Evolutionary conservation across 2,797 vertebrate genomes (phyloP).

Genomic region (Phalloptychus januarius): DNA sequence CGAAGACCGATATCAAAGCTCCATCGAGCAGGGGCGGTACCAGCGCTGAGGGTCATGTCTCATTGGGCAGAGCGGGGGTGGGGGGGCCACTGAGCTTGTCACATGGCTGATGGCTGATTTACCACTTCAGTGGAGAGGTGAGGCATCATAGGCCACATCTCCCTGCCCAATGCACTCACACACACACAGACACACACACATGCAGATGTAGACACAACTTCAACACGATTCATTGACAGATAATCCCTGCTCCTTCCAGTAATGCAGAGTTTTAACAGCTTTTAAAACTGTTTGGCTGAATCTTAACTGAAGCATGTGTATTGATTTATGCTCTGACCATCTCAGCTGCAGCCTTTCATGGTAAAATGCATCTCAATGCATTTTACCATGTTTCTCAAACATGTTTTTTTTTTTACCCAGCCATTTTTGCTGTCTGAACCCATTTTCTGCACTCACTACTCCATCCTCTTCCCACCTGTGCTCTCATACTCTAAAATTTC

Average conservation of each 20-base stretch:
- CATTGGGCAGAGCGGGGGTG: conserved; percentile 72
- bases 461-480: conserved; percentile 19
- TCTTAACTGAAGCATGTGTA: conserved; percentile 54
- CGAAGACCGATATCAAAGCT: conserved; percentile 84
- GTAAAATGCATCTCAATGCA: no score
- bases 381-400: conserved; percentile 35
- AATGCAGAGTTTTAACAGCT: conserved; percentile 45
- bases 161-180: conserved; percentile 36
- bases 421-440: conserved; percentile 60
- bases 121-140: conserved; percentile 80
- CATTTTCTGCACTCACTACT: conserved; percentile 61
- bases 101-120: conserved; percentile 86
- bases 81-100: conserved; percentile 72
- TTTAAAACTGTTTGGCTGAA: conserved; percentile 49
- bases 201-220: conserved; percentile 4
- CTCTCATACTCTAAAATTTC: conserved; percentile 61
- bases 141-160: conserved; percentile 68
- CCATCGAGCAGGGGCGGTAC: conserved; percentile 67
- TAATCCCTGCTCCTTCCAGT: conserved; percentile 32
- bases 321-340: conserved; percentile 52
- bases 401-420: conserved; percentile 8
- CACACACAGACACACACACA: conserved; percentile 1
- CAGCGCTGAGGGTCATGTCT: conserved; percentile 73
- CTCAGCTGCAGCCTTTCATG: conserved; percentile 63
- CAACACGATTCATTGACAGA: conserved; percentile 47